Evolutionary conservation across 2,888 invertebrate species (phyloP).

Genomic region (Netelia virgata): DNA sequence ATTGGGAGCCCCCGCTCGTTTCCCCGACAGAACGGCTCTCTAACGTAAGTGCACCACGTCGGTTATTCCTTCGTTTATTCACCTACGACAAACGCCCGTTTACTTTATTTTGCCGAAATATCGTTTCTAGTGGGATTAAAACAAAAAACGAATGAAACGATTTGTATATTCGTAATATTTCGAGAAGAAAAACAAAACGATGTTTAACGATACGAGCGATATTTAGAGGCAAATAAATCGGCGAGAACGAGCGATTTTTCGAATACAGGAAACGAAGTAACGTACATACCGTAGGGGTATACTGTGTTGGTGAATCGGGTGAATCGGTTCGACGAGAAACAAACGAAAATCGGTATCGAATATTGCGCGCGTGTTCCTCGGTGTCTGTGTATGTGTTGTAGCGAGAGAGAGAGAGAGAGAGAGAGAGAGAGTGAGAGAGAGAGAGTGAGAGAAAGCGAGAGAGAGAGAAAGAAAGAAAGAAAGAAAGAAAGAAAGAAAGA

Average conservation of each 20-base stretch:
- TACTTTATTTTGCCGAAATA: neutral
- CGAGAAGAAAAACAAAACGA: neutral
- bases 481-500: conserved; percentile 45
- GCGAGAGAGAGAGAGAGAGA: conserved; percentile 45
- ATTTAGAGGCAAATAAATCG: neutral
- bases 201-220: neutral
- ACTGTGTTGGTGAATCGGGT: conserved; percentile 35
- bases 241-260: neutral
- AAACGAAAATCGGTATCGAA: conserved; percentile 37
- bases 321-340: conserved; percentile 31
- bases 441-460: conserved; percentile 19
- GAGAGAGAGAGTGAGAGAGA: conserved; percentile 42
- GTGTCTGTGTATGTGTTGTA: conserved; percentile 43
- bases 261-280: neutral
- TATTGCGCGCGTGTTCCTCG: conserved; percentile 45
- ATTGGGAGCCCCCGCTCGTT: conserved; percentile 89
- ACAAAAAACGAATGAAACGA: neutral
- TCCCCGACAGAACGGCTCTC: conserved; percentile 98
- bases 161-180: neutral
- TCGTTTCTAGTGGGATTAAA: neutral
- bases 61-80: conserved; percentile 68
- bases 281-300: neutral
- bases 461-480: conserved; percentile 22
- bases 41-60: conserved; percentile 93
- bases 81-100: neutral